phyloP scores from a whole-genome alignment of 2,888 invertebrate species.

The Timandra comae region DNA sequence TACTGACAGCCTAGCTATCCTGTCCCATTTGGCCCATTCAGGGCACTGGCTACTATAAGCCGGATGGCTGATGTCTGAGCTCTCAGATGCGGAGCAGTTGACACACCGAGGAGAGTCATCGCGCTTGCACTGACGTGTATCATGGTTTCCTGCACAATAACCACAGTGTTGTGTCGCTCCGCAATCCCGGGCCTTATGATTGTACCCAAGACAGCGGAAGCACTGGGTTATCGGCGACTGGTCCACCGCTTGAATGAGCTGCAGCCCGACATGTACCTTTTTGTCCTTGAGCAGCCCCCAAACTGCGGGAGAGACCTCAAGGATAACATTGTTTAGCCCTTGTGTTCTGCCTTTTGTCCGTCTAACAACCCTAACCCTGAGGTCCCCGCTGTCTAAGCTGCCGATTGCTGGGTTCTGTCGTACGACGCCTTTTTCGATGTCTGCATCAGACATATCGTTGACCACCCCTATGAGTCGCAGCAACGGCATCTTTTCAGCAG shows the following conservation, averaged over 20 bases:
- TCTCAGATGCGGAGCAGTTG: conserved; percentile 1
- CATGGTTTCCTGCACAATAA: neutral
- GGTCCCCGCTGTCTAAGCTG: too few species aligned
- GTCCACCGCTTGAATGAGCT: conserved; percentile 6
- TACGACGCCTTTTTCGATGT: too few species aligned
- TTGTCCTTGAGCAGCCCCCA: conserved; percentile 1
- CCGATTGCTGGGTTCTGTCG: too few species aligned
- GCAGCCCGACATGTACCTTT: neutral
- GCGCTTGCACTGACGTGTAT: conserved; percentile 1
- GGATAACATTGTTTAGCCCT: conserved; percentile 5
- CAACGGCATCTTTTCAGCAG: neutral
- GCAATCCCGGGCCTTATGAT: conserved; percentile 1
- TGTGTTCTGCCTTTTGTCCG: conserved; percentile 9
- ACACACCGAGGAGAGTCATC: conserved; percentile 1
- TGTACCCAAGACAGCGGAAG: too few species aligned
- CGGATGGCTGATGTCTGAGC: neutral
- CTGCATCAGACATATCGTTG: too few species aligned
- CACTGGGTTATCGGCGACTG: conserved; percentile 1
- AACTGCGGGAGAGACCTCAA: conserved; percentile 6
- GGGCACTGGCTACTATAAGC: conserved; percentile 10
- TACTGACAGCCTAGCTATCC: conserved; percentile 7
- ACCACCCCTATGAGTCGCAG: too few species aligned
- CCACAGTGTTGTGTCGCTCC: conserved; percentile 4
- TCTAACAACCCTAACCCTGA: too few species aligned
- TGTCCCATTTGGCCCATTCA: conserved; percentile 9